Conservation (phyloP, 2,113 vertebrate genomes). For the Gorsachius goisagi region DNA sequence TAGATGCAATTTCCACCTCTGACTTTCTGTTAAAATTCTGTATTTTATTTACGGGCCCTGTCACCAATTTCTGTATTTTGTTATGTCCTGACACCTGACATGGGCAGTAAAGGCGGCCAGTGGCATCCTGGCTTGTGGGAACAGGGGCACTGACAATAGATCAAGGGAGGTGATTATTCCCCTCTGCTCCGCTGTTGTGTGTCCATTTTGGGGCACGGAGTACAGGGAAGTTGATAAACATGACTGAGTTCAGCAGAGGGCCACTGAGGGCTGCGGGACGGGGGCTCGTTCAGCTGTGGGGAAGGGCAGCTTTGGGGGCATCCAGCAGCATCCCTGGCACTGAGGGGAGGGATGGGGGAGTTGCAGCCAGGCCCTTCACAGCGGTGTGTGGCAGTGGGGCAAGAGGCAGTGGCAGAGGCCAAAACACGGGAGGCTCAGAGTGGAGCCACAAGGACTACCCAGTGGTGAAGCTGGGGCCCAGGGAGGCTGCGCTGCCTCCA, state of each 20-base stretch:
- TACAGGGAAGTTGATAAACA: not conserved
- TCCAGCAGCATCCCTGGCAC: not conserved
- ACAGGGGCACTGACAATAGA: not conserved
- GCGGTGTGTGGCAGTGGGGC: fast-evolving
- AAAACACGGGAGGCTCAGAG: not conserved
- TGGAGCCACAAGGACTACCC: not conserved
- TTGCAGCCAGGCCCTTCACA: fast-evolving
- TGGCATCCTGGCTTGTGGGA: not conserved
- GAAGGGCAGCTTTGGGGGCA: not conserved
- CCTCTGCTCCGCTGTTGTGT: not conserved
- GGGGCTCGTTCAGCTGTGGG: not conserved
- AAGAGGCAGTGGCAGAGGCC: not conserved
- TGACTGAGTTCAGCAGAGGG: not conserved
- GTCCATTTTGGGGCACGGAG: not conserved
- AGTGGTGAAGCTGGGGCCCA: fast-evolving
- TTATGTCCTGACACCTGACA: not conserved
- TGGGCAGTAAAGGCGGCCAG: not conserved
- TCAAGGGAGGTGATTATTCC: not conserved
- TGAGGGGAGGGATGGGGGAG: fast-evolving
- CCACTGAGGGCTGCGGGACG: not conserved
- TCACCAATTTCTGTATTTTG: not conserved
- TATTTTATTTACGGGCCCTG: not conserved
- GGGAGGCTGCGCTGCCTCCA: fast-evolving
- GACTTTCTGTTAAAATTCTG: not conserved
- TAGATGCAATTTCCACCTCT: not conserved